Conservation (phyloP, 2,888 invertebrate species). For the Amorpha juglandis region DNA sequence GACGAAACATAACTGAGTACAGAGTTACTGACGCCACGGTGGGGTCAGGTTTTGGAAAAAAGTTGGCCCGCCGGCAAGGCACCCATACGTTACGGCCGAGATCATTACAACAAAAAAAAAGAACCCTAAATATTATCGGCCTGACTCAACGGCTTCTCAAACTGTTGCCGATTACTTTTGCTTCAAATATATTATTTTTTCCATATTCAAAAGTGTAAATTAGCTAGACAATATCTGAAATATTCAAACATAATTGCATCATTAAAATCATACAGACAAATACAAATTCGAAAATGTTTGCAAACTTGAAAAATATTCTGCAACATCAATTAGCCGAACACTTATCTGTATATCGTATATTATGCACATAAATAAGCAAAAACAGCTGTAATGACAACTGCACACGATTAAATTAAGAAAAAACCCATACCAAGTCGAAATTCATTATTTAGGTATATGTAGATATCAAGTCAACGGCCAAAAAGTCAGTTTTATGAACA, state of each 20-base stretch:
- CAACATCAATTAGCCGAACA: too few relatives aligned
- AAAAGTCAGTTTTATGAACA: neutral
- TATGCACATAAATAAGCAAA: neutral
- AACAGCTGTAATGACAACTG: neutral
- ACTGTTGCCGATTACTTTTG: slow-evolving; percentile 37
- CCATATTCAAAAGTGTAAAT: neutral
- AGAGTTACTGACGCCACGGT: slow-evolving; percentile 36
- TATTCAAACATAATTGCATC: neutral
- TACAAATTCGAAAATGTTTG: neutral
- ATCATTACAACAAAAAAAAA: slow-evolving; percentile 82
- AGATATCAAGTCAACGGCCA: slow-evolving; percentile 12
- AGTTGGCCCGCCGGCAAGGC: slow-evolving; percentile 71
- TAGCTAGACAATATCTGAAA: neutral
- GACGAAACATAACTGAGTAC: slow-evolving; percentile 77
- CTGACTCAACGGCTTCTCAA: slow-evolving; percentile 66
- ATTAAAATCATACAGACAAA: neutral
- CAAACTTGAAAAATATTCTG: too few relatives aligned
- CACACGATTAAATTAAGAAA: neutral
- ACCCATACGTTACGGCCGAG: slow-evolving; percentile 81
- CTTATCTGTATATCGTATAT: too few relatives aligned
- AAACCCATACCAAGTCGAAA: neutral
- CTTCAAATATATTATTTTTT: neutral
- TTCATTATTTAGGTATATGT: neutral
- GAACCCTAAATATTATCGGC: slow-evolving; percentile 80
- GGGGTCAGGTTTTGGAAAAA: slow-evolving; percentile 78